Percentiles rank a stretch among this genome's conserved stretches.
Conservation (phyloP, 2,113 vertebrate genomes). For the Corythornis madagascariensis region DNA sequence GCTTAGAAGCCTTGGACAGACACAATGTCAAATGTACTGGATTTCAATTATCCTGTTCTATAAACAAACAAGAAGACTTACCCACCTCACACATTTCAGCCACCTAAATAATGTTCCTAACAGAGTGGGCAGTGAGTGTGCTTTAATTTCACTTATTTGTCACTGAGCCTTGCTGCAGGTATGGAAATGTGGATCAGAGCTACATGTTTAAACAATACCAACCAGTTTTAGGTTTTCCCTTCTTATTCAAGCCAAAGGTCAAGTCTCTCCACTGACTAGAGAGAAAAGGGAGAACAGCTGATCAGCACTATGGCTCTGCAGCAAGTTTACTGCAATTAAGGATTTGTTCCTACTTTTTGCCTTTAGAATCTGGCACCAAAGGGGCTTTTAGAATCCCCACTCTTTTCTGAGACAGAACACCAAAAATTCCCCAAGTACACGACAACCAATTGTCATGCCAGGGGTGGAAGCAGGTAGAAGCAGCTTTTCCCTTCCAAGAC, state of each 20-base stretch:
- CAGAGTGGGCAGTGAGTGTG: neutral
- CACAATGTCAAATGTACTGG: neutral
- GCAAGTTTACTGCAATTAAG: neutral
- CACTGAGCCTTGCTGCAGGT: neutral
- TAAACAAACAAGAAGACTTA: neutral
- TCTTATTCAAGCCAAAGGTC: neutral
- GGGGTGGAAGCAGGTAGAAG: neutral
- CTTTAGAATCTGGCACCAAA: neutral
- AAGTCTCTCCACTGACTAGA: neutral
- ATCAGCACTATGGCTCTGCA: neutral
- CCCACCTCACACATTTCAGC: neutral
- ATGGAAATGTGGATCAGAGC: neutral
- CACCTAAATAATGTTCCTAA: neutral
- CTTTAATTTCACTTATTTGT: neutral
- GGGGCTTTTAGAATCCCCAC: neutral
- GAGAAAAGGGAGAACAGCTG: neutral
- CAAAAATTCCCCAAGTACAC: rapidly evolving
- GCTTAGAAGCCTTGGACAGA: neutral
- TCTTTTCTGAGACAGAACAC: neutral
- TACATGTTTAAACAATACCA: neutral
- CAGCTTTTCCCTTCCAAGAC: neutral
- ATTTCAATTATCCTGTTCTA: neutral
- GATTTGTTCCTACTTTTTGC: neutral
- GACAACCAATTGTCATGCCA: neutral
- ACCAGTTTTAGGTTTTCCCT: neutral